These are phyloP conservation scores for Melanerpes formicivorus DNA, from an alignment of 2,113 vertebrate genomes.

Conservation along the genomic window DNA sequence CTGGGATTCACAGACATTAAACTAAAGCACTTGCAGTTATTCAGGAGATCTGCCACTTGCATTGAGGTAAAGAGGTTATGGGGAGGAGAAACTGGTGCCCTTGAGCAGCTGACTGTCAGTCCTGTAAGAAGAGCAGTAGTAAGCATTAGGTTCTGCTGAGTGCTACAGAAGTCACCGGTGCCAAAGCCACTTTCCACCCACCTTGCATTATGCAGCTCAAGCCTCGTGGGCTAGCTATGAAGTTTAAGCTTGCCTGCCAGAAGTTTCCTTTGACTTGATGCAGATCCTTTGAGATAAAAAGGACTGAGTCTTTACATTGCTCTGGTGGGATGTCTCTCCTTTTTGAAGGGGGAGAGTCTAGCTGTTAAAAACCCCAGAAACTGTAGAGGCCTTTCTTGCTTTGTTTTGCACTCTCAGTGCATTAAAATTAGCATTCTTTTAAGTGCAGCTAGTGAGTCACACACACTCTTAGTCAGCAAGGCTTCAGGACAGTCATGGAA, in stretches of 20 bases:
- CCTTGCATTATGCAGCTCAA: background rate
- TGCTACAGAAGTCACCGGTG: background rate
- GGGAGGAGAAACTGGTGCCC: background rate
- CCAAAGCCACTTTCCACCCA: background rate
- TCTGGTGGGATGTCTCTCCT: background rate
- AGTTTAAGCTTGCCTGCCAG: background rate
- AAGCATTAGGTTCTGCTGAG: background rate
- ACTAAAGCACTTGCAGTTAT: background rate
- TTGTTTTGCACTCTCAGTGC: background rate
- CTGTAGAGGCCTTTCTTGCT: background rate
- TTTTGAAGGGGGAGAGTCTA: background rate
- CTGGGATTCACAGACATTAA: constrained; percentile 25
- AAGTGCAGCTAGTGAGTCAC: background rate
- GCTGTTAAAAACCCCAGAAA: background rate
- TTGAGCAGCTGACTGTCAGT: background rate
- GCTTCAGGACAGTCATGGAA: background rate
- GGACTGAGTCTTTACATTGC: background rate
- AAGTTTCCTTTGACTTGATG: background rate
- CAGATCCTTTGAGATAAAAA: background rate
- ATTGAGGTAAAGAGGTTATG: background rate
- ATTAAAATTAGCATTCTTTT: background rate
- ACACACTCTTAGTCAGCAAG: background rate
- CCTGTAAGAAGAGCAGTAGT: background rate
- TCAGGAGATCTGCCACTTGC: background rate
- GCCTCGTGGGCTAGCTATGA: background rate